These are phyloP conservation scores for Oncorhynchus masou DNA, from an alignment of 2,113 vertebrate species.

Conservation along the genomic window DNA sequence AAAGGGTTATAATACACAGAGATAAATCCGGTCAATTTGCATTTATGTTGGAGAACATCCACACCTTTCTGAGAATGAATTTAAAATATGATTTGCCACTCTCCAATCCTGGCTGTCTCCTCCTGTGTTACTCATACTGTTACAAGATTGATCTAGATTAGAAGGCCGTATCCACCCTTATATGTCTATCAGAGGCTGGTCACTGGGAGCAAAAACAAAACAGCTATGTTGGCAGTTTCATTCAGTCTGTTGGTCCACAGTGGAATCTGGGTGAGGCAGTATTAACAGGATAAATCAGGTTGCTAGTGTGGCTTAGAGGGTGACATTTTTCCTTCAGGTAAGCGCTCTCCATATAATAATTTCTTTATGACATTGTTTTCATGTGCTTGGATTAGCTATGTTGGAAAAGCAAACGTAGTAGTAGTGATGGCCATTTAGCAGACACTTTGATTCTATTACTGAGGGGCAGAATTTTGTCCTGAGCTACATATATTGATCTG, in stretches of 20 bases:
- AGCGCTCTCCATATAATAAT: not conserved
- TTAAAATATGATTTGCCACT: not conserved
- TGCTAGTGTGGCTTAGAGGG: not conserved
- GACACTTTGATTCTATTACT: no score
- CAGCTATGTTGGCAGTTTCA: not conserved
- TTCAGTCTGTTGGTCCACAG: not conserved
- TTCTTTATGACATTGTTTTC: no score
- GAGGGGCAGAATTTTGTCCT: no score
- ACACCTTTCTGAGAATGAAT: not conserved
- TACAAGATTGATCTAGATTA: not conserved
- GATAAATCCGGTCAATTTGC: no score
- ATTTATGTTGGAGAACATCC: no score
- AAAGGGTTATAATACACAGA: no score
- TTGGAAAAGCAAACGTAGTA: no score
- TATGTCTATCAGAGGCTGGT: constrained; percentile 30
- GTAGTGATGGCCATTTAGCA: no score
- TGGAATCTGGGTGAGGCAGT: not conserved
- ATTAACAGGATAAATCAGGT: not conserved
- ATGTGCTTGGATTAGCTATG: no score
- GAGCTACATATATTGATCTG: no score
- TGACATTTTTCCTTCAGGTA: not conserved
- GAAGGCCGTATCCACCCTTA: constrained; percentile 37
- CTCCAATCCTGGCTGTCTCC: not conserved
- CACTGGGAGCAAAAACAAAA: not conserved
- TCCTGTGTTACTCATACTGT: not conserved